Percentiles rank a stretch among this genome's conserved stretches.
Conservation (phyloP, 2,113 vertebrate genomes). For the Chunga burmeisteri region DNA sequence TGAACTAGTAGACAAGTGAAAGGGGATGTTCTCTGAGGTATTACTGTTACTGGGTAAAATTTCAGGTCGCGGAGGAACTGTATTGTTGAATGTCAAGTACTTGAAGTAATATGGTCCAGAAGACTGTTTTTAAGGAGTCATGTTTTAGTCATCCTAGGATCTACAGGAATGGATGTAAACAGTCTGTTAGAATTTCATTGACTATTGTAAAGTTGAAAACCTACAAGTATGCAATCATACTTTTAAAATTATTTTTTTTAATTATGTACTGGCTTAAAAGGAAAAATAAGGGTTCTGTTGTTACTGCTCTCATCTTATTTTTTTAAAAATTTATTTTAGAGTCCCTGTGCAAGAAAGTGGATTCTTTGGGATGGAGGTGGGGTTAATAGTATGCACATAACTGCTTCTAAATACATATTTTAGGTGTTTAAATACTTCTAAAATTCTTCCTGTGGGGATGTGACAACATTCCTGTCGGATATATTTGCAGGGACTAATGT, state of each 20-base stretch:
- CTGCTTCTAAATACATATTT: background rate
- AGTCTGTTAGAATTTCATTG: background rate
- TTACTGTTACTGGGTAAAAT: conserved; percentile 62
- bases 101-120: background rate
- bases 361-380: background rate
- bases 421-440: background rate
- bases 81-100: conserved; percentile 12
- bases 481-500: background rate
- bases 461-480: background rate
- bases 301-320: background rate
- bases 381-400: background rate
- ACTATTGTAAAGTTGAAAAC: background rate
- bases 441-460: background rate
- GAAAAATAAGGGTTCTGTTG: background rate
- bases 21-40: background rate
- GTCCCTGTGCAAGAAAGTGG: background rate
- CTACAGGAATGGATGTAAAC: background rate
- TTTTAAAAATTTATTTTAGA: background rate
- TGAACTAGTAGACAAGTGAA: conserved; percentile 48
- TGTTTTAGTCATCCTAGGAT: background rate
- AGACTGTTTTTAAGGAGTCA: background rate
- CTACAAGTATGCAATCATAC: background rate
- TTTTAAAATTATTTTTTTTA: background rate
- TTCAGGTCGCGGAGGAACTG: conserved; percentile 63
- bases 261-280: rapidly evolving